Base-by-base conservation (phyloP, 2,797 vertebrate species). In the Champsocephalus gunnari region DNA sequence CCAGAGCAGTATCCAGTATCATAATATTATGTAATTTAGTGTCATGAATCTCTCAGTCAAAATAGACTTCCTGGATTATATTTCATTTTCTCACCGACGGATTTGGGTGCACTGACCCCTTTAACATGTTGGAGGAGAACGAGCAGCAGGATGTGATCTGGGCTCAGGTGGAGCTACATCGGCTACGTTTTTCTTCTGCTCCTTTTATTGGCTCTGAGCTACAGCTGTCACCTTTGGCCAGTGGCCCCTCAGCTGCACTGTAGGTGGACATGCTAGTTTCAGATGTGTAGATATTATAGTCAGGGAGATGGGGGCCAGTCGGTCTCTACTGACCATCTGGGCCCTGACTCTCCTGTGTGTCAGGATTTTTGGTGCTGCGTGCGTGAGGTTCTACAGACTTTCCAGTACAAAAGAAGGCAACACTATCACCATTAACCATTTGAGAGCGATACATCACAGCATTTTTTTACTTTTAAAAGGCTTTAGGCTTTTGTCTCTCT, bases 241-340 rank as follows among this genome's bases (percentile, higher is more conserved):
- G 55, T 21, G 21, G n/a, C 51, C 67, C 17, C 21, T 64, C 61
- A 43, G 67, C 24, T 64, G 53, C 14, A 17, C 81, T 67, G 69
- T 73, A 38, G 66, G 58, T 84, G 64, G 63, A 73, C 53, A 53
- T 80, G 80, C 87, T 79, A 71, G 73, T 81, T 21, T 76, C 68
- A 69, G 56, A 48, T 12, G 3, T 54, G 73, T 77, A 44, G 34
- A 72, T 76, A 24, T 81, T 57, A 79, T 77, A 41, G 75, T 62
- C 21, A 65, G 73, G 10, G 53, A 75, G 57, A 79, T 61, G 8
- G 51, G 60, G 61, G 54, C 80, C 81, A 80, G 57, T 71, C 71
- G 57, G 63, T 66, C 58, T 80, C 49, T 13, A 5, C 66, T 62
- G 57, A 83, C 82, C 90, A 88, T 73, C 80, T 85, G 85, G 81